phyloP scores from a whole-genome alignment of 23 tunicate species.

The Pegea sp. region DNA sequence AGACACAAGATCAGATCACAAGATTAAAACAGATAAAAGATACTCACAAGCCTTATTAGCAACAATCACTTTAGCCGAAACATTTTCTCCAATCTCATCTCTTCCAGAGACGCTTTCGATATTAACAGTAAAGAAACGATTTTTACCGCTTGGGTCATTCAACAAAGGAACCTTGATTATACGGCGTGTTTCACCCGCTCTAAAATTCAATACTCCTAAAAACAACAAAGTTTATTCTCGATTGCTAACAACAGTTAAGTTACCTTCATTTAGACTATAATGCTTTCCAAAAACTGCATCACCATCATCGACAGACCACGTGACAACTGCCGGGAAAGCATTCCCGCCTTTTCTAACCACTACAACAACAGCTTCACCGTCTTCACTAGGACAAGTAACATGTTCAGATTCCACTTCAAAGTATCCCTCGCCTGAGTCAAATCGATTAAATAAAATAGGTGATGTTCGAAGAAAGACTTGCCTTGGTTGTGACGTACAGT shows the following conservation, averaged over 20 bases:
- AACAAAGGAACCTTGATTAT: conserved; percentile 3
- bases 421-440: conserved; percentile 67
- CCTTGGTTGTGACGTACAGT: conserved; percentile 54
- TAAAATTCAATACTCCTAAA: neutral
- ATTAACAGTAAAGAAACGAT: conserved; percentile 1
- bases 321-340: conserved; percentile 58
- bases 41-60: neutral
- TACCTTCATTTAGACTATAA: conserved; percentile 38
- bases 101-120: conserved; percentile 2
- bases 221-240: neutral
- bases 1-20: neutral
- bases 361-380: conserved; percentile 56
- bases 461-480: too few species aligned
- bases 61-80: neutral
- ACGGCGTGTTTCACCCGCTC: conserved; percentile 1
- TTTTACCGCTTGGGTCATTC: conserved; percentile 10
- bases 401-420: conserved; percentile 53
- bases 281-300: conserved; percentile 44
- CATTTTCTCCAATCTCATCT: conserved; percentile 3
- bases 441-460: too few species aligned
- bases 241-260: neutral
- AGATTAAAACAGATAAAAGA: neutral
- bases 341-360: conserved; percentile 49
- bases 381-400: conserved; percentile 55
- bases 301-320: conserved; percentile 45